Conservation (phyloP, 1,140 invertebrate species). For the Papilio machaon region DNA sequence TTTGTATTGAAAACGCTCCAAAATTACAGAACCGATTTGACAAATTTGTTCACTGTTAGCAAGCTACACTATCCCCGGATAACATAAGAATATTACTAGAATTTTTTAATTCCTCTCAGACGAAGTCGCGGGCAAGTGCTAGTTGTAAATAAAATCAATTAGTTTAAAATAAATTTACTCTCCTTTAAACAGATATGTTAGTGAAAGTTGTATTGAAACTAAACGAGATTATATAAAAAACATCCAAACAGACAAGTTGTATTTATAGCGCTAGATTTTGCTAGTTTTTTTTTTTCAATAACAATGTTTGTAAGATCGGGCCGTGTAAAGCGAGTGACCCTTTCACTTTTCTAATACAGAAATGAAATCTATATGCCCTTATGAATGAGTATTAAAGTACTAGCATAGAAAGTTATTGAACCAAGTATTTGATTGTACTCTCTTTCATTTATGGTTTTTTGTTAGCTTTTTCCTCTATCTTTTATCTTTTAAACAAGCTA, state of each 20-base stretch:
- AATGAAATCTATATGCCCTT: not conserved
- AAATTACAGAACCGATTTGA: too few species aligned
- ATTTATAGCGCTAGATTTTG: not conserved
- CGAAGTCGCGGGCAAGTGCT: not conserved
- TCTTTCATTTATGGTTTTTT: too few species aligned
- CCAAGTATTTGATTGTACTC: too few species aligned
- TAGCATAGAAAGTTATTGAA: not conserved
- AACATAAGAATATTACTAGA: not conserved
- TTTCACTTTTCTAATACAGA: not conserved
- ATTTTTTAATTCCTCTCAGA: not conserved
- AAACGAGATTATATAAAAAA: conserved; percentile 10
- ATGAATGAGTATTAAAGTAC: not conserved
- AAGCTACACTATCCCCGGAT: not conserved
- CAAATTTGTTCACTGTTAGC: too few species aligned
- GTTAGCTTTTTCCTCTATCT: too few species aligned
- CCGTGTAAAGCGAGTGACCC: not conserved
- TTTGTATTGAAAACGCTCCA: too few species aligned
- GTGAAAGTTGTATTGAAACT: conserved; percentile 8
- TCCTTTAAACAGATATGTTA: not conserved
- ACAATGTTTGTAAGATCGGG: not conserved
- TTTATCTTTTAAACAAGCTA: too few species aligned
- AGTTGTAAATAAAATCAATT: not conserved
- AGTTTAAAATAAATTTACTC: not conserved
- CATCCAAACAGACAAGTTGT: not conserved
- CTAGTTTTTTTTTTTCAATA: conserved; percentile 7